phyloP scores from a whole-genome alignment of 2,797 vertebrate species.

The Hipposideros larvatus region DNA sequence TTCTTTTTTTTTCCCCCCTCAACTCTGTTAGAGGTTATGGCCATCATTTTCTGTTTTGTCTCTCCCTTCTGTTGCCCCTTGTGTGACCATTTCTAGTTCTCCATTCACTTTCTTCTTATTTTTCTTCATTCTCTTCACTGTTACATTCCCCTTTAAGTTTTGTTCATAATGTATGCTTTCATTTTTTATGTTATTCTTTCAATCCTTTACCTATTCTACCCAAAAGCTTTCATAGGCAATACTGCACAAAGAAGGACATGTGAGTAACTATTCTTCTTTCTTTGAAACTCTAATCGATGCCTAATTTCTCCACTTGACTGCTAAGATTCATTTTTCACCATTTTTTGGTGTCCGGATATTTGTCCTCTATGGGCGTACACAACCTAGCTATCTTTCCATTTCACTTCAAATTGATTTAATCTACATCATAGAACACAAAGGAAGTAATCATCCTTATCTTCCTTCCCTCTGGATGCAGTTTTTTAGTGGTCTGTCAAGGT shows the following conservation, averaged over 20 bases:
- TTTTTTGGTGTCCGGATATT: not conserved
- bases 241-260: not conserved
- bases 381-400: not conserved
- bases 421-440: not conserved
- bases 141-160: not conserved
- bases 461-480: accelerated
- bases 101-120: not conserved
- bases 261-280: not conserved
- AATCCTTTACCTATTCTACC: not conserved
- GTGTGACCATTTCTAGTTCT: not conserved
- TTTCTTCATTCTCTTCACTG: not conserved
- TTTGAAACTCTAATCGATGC: not conserved
- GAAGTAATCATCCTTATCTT: not conserved
- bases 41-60: not conserved
- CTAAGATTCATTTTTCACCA: not conserved
- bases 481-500: not conserved
- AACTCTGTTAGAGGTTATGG: accelerated
- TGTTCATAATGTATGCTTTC: not conserved
- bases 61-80: not conserved
- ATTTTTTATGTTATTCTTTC: not conserved
- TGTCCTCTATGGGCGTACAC: accelerated
- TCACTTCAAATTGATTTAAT: not conserved
- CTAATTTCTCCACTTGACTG: not conserved
- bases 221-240: not conserved
- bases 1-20: not conserved